Percentiles rank a stretch among this genome's conserved stretches.
These are phyloP conservation scores for Danaus melanippus DNA, from an alignment of 1,140 invertebrate genomes.

Conservation along the genomic window DNA sequence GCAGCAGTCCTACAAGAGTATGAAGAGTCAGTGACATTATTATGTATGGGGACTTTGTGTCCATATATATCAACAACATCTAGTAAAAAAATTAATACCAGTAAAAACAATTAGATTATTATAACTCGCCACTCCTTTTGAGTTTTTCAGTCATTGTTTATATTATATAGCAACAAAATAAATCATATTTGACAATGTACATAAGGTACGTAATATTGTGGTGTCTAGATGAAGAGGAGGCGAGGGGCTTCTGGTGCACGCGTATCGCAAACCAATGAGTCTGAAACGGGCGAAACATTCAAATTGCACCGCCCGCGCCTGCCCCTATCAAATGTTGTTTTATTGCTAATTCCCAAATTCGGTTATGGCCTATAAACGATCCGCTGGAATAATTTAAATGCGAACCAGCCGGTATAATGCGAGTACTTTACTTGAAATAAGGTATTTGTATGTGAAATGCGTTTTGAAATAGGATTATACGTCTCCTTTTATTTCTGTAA, in stretches of 20 bases:
- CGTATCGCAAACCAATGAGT: slow-evolving; percentile 62
- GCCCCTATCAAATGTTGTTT: slow-evolving; percentile 71
- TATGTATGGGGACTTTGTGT: too few species aligned
- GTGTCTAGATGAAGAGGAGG: slow-evolving; percentile 18
- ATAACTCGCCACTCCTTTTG: too few species aligned
- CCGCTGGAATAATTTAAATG: slow-evolving; percentile 71
- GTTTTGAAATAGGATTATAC: slow-evolving; percentile 65
- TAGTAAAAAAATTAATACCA: too few species aligned
- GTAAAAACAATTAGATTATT: too few species aligned
- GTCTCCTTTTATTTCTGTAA: slow-evolving; percentile 51
- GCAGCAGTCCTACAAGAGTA: slow-evolving; percentile 1
- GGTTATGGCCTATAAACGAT: slow-evolving; percentile 72
- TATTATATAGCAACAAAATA: slow-evolving; percentile 2
- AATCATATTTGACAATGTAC: not conserved
- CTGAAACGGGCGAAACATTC: slow-evolving; percentile 60
- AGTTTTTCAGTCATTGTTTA: slow-evolving; percentile 5
- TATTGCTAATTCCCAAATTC: slow-evolving; percentile 73
- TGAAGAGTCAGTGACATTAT: not conserved
- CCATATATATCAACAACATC: too few species aligned
- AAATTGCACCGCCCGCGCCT: slow-evolving; percentile 66
- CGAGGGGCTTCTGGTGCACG: slow-evolving; percentile 45
- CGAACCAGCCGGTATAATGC: slow-evolving; percentile 68
- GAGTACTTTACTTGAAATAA: slow-evolving; percentile 69
- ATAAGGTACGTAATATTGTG: slow-evolving; percentile 4
- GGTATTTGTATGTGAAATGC: slow-evolving; percentile 72